Conservation (phyloP, 2,888 invertebrate genomes). For the Temnothorax unifasciatus region DNA sequence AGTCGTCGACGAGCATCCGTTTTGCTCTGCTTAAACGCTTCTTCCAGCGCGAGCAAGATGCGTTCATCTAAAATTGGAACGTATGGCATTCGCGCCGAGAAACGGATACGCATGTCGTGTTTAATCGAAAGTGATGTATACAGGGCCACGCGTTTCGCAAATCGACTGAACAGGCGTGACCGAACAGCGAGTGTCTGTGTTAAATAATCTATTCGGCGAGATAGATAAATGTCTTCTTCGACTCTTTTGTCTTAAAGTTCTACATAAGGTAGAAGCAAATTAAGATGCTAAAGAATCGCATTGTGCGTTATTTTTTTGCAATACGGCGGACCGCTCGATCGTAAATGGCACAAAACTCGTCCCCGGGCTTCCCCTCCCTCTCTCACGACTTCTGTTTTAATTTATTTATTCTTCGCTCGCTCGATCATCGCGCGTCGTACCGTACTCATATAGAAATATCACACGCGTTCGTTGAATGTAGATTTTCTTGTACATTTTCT, state of each 20-base stretch:
- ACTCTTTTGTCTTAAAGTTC: not conserved
- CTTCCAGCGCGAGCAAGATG: conserved; percentile 14
- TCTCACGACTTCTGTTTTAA: conserved; percentile 69
- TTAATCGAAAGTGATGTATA: conserved; percentile 44
- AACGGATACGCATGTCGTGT: conserved; percentile 35
- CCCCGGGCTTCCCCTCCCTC: conserved; percentile 63
- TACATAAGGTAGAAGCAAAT: not conserved
- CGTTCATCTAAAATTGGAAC: conserved; percentile 56
- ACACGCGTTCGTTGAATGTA: conserved; percentile 83
- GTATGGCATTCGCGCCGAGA: conserved; percentile 16
- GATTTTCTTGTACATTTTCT: conserved; percentile 86
- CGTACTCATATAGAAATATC: conserved; percentile 79
- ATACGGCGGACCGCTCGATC: conserved; percentile 47
- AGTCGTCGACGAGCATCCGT: conserved; percentile 29
- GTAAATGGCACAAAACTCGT: conserved; percentile 59
- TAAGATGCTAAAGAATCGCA: not conserved
- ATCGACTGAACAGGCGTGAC: not conserved
- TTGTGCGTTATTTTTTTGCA: not conserved
- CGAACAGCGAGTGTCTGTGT: not conserved
- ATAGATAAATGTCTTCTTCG: not conserved
- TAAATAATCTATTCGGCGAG: not conserved
- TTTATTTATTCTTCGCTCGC: conserved; percentile 77
- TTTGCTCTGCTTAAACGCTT: conserved; percentile 41
- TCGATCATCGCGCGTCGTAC: conserved; percentile 77
- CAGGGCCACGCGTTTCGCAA: conserved; percentile 16